These are phyloP conservation scores for Apostichopus japonicus DNA, from an alignment of 35 echinoderm and acorn worm genomes.

Conservation along the genomic window DNA sequence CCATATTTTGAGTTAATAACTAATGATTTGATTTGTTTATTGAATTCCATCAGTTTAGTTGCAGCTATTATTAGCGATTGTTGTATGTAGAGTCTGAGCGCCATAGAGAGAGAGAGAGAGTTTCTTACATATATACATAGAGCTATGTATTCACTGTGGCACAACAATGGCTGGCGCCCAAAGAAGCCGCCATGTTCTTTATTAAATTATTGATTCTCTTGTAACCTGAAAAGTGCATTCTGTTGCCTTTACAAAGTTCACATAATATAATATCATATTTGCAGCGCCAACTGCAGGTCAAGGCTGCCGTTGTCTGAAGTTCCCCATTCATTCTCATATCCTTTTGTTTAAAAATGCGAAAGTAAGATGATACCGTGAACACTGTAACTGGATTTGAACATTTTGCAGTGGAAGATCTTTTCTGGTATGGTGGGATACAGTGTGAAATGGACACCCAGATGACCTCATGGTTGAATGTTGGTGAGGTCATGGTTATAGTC, in stretches of 20 bases:
- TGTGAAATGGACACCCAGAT: background rate
- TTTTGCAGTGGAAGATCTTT: background rate
- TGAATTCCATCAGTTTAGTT: background rate
- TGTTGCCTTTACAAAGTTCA: slow-evolving; percentile 18
- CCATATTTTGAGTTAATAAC: background rate
- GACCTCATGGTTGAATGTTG: background rate
- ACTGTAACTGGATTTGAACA: background rate
- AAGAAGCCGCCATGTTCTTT: slow-evolving; percentile 23
- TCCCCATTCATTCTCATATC: background rate
- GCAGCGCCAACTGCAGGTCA: background rate
- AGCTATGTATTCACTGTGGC: background rate
- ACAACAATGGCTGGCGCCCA: background rate
- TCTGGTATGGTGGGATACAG: background rate
- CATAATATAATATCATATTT: slow-evolving; percentile 20
- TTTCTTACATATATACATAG: background rate
- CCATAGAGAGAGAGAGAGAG: background rate
- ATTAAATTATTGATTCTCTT: slow-evolving; percentile 32
- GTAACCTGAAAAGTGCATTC: slow-evolving; percentile 29
- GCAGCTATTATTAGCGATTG: background rate
- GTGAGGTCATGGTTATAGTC: background rate
- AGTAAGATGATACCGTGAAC: background rate
- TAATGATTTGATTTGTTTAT: background rate
- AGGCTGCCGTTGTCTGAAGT: background rate
- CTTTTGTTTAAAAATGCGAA: background rate
- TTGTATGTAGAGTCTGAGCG: background rate